A percentile compares a stretch with the other conserved stretches of the same genome.
These are phyloP conservation scores for Psittacula derbiana DNA, from an alignment of 2,797 vertebrate species.

Conservation along the genomic window DNA sequence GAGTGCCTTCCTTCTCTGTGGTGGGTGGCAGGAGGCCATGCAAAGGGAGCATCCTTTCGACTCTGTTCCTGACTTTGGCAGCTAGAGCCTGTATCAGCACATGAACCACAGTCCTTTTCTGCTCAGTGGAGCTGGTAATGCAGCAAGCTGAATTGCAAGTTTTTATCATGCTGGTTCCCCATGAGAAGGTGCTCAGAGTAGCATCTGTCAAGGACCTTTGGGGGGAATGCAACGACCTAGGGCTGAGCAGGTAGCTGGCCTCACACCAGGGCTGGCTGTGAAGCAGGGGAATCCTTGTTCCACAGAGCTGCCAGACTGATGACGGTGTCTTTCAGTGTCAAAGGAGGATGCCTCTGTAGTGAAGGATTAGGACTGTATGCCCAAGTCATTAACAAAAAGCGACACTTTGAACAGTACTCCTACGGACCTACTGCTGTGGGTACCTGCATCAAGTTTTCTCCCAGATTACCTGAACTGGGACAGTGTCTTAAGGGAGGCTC, in stretches of 20 bases:
- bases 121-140: background rate
- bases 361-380: fast-evolving
- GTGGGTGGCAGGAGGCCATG: fast-evolving
- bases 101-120: background rate
- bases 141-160: background rate
- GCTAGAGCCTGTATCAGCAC: background rate
- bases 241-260: background rate
- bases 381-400: background rate
- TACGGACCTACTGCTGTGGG: no score
- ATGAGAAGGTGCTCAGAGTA: background rate
- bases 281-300: background rate
- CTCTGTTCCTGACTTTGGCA: background rate
- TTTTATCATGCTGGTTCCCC: background rate
- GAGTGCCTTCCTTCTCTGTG: fast-evolving
- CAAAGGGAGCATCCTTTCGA: background rate
- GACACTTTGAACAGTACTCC: background rate
- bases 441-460: background rate
- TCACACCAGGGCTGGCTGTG: background rate
- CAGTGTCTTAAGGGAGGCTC: background rate
- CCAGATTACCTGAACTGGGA: background rate
- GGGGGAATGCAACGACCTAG: no score
- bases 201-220: background rate
- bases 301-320: background rate
- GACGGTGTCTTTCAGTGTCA: background rate
- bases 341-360: background rate